Conservation (phyloP, 30 jellyfish, hydroid and myxozoan genomes). For the Hydractinia symbiolongicarpus region DNA sequence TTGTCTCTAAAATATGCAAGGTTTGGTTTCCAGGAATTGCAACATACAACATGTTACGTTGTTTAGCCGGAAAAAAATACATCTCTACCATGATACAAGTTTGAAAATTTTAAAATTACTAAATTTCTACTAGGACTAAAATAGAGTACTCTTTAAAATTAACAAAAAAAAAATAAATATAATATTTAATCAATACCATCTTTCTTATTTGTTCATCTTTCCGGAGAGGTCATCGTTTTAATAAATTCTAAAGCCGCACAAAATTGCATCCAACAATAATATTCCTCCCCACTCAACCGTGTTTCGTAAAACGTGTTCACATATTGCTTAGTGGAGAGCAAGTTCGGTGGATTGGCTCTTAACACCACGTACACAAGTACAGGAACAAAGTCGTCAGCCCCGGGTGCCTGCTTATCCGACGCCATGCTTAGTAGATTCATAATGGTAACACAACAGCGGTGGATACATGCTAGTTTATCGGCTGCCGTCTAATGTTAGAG, state of each 20-base stretch:
- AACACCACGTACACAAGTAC: constrained; percentile 94
- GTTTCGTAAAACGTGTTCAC: constrained; percentile 73
- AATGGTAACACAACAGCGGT: constrained; percentile 94
- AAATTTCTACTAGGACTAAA: no score
- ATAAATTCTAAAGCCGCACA: constrained; percentile 93
- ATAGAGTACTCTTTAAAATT: no score
- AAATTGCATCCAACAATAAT: constrained; percentile 97
- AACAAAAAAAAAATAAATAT: no score
- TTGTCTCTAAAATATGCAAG: no score
- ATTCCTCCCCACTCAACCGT: constrained; percentile 89
- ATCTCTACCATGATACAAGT: no score
- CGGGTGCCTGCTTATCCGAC: constrained; percentile 83
- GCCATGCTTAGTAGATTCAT: constrained; percentile 99
- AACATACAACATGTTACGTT: no score
- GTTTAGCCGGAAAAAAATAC: no score
- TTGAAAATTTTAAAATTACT: no score
- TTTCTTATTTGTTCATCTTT: not conserved
- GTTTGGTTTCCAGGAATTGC: no score
- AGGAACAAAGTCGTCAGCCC: constrained; percentile 99
- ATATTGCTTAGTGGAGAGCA: constrained; percentile 91
- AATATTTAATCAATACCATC: not conserved
- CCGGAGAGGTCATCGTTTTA: constrained; percentile 39
- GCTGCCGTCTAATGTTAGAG: constrained; percentile 78
- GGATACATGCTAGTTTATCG: constrained; percentile 86
- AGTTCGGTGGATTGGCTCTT: constrained; percentile 98